Conservation (phyloP, 2,113 vertebrate species). For the Leptosomus discolor region DNA sequence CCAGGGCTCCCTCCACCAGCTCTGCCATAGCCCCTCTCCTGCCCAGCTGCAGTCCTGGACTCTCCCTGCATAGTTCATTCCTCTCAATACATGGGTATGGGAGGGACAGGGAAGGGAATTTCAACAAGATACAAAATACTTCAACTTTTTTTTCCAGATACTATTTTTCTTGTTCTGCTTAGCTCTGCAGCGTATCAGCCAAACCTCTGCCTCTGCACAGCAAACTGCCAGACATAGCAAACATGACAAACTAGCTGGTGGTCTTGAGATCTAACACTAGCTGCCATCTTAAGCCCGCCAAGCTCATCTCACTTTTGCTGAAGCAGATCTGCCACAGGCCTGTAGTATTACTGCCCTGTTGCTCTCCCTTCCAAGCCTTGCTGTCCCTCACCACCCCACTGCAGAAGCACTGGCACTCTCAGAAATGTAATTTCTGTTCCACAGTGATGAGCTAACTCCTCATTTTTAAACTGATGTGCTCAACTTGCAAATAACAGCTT, state of each 20-base stretch:
- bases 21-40: background rate
- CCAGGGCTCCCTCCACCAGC: background rate
- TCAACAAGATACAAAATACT: background rate
- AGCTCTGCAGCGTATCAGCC: background rate
- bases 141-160: background rate
- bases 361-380: background rate
- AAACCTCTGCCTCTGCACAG: background rate
- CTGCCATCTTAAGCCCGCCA: background rate
- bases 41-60: background rate
- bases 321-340: background rate
- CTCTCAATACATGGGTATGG: background rate
- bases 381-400: background rate
- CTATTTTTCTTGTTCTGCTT: background rate
- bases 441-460: constrained; percentile 5
- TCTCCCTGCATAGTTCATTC: background rate
- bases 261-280: background rate
- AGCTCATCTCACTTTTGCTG: background rate
- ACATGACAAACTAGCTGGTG: background rate
- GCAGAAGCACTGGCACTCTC: background rate
- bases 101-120: background rate
- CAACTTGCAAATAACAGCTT: constrained; percentile 10
- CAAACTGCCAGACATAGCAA: background rate
- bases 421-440: constrained; percentile 31
- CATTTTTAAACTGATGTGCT: background rate
- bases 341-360: background rate